Evolutionary conservation across 2,797 vertebrate genomes (phyloP).

Genomic region (Amphiprion clarkii): DNA sequence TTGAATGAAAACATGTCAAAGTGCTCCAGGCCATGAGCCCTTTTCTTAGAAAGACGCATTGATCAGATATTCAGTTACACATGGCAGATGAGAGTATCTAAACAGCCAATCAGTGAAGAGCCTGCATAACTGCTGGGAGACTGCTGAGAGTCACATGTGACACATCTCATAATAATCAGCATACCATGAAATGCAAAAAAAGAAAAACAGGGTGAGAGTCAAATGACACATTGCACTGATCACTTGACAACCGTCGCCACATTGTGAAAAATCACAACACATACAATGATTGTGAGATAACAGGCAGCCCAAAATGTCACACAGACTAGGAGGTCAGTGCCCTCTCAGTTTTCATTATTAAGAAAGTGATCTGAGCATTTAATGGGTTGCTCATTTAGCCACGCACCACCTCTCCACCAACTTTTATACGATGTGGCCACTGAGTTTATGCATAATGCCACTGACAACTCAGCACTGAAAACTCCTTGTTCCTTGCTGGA

Average conservation of each 20-base stretch:
- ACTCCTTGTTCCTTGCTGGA: no score
- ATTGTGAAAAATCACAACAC: not conserved
- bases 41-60: conserved; percentile 1
- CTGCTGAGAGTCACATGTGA: conserved; percentile 34
- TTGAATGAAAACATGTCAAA: not conserved
- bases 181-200: not conserved
- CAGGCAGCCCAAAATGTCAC: not conserved
- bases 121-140: not conserved
- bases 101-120: conserved; percentile 25
- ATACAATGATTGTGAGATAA: not conserved
- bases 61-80: not conserved
- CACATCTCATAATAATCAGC: conserved; percentile 27
- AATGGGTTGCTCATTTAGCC: no score
- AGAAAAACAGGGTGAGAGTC: not conserved
- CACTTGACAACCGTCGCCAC: not conserved
- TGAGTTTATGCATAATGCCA: no score
- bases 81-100: not conserved
- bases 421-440: no score
- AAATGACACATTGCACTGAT: not conserved
- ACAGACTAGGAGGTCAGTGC: no score
- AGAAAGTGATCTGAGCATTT: no score
- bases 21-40: not conserved
- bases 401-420: no score
- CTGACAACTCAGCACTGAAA: no score
- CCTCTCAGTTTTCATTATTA: no score